phyloP scores from a whole-genome alignment of 1,140 invertebrate species.

The Berghia stephanieae region DNA sequence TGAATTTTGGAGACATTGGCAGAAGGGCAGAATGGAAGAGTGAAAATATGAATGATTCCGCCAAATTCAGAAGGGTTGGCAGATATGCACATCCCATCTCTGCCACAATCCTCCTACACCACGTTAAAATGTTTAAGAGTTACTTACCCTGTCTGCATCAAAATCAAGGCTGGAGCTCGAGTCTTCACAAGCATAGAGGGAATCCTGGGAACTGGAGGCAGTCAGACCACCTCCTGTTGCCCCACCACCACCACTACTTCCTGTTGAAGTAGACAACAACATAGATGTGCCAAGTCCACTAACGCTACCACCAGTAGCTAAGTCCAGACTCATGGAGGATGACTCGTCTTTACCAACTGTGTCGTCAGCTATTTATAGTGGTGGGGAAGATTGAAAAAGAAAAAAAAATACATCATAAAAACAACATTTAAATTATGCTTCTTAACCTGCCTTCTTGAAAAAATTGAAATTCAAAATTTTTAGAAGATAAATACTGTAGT shows the following conservation, averaged over 20 bases:
- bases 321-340: constrained; percentile 21
- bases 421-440: no score
- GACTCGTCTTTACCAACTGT: constrained; percentile 22
- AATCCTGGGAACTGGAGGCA: constrained; percentile 61
- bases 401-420: not conserved
- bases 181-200: constrained; percentile 63
- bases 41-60: no score
- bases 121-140: no score
- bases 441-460: no score
- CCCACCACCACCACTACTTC: not conserved
- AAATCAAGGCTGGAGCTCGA: constrained; percentile 67
- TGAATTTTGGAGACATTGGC: no score
- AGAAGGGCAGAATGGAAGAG: no score
- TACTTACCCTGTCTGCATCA: constrained; percentile 56
- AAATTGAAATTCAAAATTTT: no score
- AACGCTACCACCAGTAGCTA: constrained; percentile 19
- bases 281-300: no score
- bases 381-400: not conserved
- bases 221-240: constrained; percentile 20
- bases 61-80: no score
- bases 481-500: no score
- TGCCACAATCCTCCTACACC: not conserved
- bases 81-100: no score
- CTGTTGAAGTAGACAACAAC: no score
- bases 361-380: constrained; percentile 2